Base-by-base conservation (phyloP, 1,140 invertebrate species). In the Battus philenor region DNA sequence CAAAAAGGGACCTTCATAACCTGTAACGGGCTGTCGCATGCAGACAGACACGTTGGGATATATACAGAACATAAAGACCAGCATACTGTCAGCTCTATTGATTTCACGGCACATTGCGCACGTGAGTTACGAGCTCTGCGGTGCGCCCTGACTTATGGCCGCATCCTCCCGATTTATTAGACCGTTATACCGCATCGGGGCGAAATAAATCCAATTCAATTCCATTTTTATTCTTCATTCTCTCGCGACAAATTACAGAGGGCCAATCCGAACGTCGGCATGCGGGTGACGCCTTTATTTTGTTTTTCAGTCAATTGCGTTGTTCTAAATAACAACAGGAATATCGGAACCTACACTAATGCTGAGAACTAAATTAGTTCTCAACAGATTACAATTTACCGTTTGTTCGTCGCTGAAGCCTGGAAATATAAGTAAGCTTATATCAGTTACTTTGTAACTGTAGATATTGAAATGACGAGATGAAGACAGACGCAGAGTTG, bases 81-180 rank as follows among this genome's bases (percentile, higher is more conserved):
- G 47, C 26, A 39, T 30, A 55, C 49, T 64, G 60, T 59, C 61
- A 62, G 69, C 51, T 72, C 63, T 80, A 82, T 84, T 80, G 80
- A 84, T 82, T 82, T 84, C 80, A 74, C 70, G 80, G 77, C 53
- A 80, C 76, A 84, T 77, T 80, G 78, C 64, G 45, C 69, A 32
- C 50, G 60, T 69, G 74, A 80, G 66, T 78, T 81, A 78, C 64
- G 70, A 62, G 33, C 52, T 45, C 57, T 69, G 76, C 65, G 73
- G 70, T 73, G 74, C 66, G 72, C 66, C 62, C 63, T 71, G 70
- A 75, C 77, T 69, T 59, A 70, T 64, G 58, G 54, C 55, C 65
- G 64, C 68, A 60, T 71, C 71, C 57, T 57, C 53, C 56, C 61
- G 64, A 84, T 81, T 84, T 81, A 81, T 81, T 78, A 77, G 74